Evolutionary conservation across 1,140 invertebrate species (phyloP).

Genomic region (Megalopta genalis): DNA sequence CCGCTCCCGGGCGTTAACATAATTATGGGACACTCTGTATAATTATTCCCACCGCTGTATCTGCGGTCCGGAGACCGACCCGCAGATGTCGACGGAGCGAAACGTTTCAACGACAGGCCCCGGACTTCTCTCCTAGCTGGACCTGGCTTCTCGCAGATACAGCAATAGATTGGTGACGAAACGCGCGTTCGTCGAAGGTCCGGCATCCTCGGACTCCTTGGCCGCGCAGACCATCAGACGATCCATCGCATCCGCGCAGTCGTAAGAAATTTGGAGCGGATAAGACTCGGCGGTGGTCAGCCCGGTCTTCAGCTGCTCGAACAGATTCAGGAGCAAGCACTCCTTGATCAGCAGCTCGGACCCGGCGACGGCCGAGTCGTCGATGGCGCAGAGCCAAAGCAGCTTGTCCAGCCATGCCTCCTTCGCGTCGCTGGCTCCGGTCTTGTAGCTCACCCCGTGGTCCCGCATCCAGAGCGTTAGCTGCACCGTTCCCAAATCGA

Average conservation of each 20-base stretch:
- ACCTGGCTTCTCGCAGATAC: slow-evolving; percentile 39
- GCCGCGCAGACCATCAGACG: slow-evolving; percentile 49
- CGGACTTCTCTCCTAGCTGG: too few relatives aligned
- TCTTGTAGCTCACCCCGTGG: slow-evolving; percentile 69
- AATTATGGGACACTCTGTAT: too few relatives aligned
- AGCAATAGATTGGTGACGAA: slow-evolving; percentile 61
- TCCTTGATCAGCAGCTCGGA: slow-evolving; percentile 70
- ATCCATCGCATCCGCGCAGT: background rate
- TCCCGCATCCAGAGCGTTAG: slow-evolving; percentile 73
- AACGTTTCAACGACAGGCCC: background rate
- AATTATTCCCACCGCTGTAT: too few relatives aligned
- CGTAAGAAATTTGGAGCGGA: slow-evolving; percentile 8
- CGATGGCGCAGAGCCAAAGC: slow-evolving; percentile 71
- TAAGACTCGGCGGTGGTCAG: slow-evolving; percentile 66
- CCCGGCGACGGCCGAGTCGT: slow-evolving; percentile 51
- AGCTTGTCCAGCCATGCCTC: slow-evolving; percentile 68
- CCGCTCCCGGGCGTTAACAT: too few relatives aligned
- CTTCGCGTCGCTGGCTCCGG: slow-evolving; percentile 27
- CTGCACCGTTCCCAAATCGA: slow-evolving; percentile 60
- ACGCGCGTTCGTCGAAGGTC: slow-evolving; percentile 61
- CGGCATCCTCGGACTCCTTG: slow-evolving; percentile 21
- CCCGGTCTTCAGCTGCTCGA: slow-evolving; percentile 71
- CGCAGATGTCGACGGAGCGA: too few relatives aligned
- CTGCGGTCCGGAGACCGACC: too few relatives aligned
- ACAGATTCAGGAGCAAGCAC: slow-evolving; percentile 72